Conservation (phyloP, 2,888 invertebrate species). For the Clitarchus hookeri region DNA sequence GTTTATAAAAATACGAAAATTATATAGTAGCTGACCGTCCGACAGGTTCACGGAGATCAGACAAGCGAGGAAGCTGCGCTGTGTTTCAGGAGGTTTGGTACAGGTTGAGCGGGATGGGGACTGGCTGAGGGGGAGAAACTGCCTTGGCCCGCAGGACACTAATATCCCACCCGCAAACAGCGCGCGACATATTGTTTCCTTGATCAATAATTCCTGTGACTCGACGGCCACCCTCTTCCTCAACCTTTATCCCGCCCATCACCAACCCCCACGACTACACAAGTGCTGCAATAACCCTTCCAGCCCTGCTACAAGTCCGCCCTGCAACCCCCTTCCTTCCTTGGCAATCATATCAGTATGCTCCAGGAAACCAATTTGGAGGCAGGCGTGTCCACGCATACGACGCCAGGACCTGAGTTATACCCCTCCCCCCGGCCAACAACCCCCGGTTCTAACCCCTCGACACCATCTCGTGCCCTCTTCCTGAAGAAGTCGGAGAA, state of each 20-base stretch:
- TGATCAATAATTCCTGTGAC: slow-evolving; percentile 22
- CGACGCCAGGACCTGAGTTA: not conserved
- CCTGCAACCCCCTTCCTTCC: not conserved
- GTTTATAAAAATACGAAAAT: no score
- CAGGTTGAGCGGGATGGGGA: not conserved
- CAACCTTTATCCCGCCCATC: not conserved
- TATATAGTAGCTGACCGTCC: no score
- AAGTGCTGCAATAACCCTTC: slow-evolving; percentile 20
- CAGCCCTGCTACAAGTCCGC: not conserved
- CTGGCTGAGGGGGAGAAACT: not conserved
- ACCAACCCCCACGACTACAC: not conserved
- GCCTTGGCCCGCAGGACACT: not conserved
- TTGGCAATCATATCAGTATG: slow-evolving; percentile 17
- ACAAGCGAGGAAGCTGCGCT: not conserved
- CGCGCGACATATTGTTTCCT: slow-evolving; percentile 22
- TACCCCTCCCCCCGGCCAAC: not conserved
- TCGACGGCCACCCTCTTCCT: not conserved
- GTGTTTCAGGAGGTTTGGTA: not conserved
- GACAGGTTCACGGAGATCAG: no score
- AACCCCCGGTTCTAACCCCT: not conserved
- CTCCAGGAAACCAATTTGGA: slow-evolving; percentile 27
- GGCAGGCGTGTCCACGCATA: slow-evolving; percentile 26
- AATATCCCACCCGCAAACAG: slow-evolving; percentile 11
- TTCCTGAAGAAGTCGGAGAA: slow-evolving; percentile 25
- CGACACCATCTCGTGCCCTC: slow-evolving; percentile 12